Conservation (phyloP, 1,140 invertebrate genomes). For the Drosophila erecta region DNA sequence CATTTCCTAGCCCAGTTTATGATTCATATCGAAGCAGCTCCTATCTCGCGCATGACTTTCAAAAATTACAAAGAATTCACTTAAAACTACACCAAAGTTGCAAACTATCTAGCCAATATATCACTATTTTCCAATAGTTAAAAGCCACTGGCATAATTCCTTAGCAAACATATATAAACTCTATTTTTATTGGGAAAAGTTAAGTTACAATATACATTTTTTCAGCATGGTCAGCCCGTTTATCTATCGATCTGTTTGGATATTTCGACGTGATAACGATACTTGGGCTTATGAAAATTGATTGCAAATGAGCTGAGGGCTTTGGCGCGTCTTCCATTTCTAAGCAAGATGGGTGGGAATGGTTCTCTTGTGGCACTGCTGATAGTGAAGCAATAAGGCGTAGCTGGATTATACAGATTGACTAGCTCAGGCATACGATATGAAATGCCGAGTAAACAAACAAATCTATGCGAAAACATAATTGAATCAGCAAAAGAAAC, state of each 20-base stretch:
- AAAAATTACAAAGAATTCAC: background rate
- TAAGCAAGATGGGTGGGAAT: slow-evolving; percentile 31
- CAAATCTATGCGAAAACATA: slow-evolving; percentile 8
- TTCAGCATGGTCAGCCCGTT: slow-evolving; percentile 1
- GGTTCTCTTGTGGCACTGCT: background rate
- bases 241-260: slow-evolving; percentile 37
- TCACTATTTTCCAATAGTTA: background rate
- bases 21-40: background rate
- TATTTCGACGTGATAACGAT: slow-evolving; percentile 18
- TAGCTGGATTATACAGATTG: slow-evolving; percentile 19
- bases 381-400: background rate
- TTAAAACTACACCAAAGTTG: background rate
- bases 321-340: slow-evolving; percentile 14
- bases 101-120: background rate
- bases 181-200: background rate
- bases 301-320: slow-evolving; percentile 31
- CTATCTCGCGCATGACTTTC: background rate
- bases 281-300: slow-evolving; percentile 44
- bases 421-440: background rate
- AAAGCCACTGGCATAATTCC: background rate
- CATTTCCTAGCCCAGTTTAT: too few species aligned
- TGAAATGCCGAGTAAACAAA: slow-evolving; percentile 14
- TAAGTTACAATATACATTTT: background rate
- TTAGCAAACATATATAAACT: background rate
- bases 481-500: slow-evolving; percentile 29